Percentiles rank a stretch among this genome's conserved stretches.
Conservation (phyloP, 2,888 invertebrate genomes). For the Sacculina carcini region DNA sequence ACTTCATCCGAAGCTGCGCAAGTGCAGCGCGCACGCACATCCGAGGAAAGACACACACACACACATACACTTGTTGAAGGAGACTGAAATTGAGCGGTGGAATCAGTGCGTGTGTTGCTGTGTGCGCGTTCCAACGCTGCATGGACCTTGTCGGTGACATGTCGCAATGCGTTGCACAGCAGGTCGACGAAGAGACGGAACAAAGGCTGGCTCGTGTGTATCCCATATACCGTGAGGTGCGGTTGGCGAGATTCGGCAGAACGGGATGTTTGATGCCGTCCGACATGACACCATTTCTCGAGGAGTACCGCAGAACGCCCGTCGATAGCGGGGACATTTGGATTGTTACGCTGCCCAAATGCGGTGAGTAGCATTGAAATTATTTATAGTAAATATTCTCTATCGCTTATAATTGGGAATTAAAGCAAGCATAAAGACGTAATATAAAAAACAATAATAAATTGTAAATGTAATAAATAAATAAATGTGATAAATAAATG, state of each 20-base stretch:
- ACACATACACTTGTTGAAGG: not conserved
- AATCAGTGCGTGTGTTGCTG: not conserved
- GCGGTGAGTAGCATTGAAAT: not conserved
- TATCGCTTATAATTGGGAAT: not conserved
- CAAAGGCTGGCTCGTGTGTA: not conserved
- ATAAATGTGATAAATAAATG: not conserved
- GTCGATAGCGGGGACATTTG: not conserved
- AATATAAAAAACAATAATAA: not conserved
- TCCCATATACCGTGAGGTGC: not conserved
- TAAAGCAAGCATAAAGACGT: not conserved
- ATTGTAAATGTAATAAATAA: not conserved
- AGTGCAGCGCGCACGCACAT: no score
- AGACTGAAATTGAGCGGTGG: not conserved
- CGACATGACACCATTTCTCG: not conserved
- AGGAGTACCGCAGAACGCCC: not conserved
- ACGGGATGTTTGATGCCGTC: not conserved
- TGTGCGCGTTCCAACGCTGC: not conserved
- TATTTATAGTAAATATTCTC: no score
- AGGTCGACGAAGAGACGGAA: not conserved
- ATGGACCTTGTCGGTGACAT: not conserved
- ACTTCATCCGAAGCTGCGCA: no score
- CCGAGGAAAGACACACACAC: no score
- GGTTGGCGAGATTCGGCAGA: not conserved
- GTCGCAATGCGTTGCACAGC: not conserved
- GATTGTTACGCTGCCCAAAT: conserved; percentile 1